Evolutionary conservation across 2,888 invertebrate genomes (phyloP), one percentile per base, ranked within the genome.

Genomic region (Agrochola circellaris): DNA sequence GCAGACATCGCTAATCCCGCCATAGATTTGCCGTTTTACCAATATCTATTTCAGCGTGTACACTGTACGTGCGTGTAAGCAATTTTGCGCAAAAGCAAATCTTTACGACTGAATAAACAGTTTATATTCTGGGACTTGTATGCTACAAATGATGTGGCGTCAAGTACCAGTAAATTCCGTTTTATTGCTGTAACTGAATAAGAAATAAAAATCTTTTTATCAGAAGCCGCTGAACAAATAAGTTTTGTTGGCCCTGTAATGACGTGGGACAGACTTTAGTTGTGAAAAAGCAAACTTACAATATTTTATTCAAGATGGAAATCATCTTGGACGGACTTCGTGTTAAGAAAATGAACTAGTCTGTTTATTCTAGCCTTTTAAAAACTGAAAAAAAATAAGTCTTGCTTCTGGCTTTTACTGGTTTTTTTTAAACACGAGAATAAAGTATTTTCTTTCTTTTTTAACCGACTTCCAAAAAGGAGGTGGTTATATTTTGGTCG

Each of bases 81-180:
- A 77, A 67, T 54, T 54, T 67, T 62, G 62, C 23, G 45, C 20
- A 56, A 60, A 60, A 30, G 30, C 76, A 38, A 23, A 69, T 45
- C 26, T 79, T 62, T 65, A 80, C 74, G 60, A 74, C 80, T 80
- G 80, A 61, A 74, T 74, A 80, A 80, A 74, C 65, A 74, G 54
- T 80, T 69, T 65, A 70, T 74, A 80, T 70, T 80, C 54, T 60
- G 58, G 68, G 64, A 79, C 73, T 65, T 73, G 48, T 61, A 38
- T 38, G 48, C 69, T 60, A 64, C 64, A 69, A 79, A 69, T 79
- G 58, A 73, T 69, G 38, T 65, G 74, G 60, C 65, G 45, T 60
- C n/a, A 48, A 60, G n/a, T 58, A 56, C 17, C 45, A 20, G 13
- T 77, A 68, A 68, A 62, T 38, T 56, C 23, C 17, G 23, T 23